These are phyloP conservation scores for Leuctra nigra DNA, from an alignment of 2,888 invertebrate species.

Conservation along the genomic window DNA sequence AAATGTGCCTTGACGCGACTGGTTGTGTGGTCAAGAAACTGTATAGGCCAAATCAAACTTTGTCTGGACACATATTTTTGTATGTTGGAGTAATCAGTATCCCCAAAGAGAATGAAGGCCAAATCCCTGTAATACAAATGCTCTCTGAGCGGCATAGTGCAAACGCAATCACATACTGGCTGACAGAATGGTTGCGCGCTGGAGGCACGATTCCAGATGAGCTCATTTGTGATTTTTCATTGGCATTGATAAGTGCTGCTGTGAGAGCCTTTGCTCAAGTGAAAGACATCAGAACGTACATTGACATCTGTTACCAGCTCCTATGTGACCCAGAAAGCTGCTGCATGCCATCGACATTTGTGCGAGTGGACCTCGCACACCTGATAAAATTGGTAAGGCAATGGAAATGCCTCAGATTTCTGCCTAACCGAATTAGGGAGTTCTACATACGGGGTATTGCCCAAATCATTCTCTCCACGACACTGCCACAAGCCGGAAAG, in stretches of 20 bases:
- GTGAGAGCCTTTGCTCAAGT: slow-evolving; percentile 17
- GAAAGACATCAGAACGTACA: slow-evolving; percentile 12
- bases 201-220: slow-evolving; percentile 19
- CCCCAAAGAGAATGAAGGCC: slow-evolving; percentile 13
- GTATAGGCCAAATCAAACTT: neutral
- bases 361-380: slow-evolving; percentile 24
- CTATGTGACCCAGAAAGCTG: neutral
- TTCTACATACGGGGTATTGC: slow-evolving; percentile 1
- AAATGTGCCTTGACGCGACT: slow-evolving; percentile 23
- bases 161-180: slow-evolving; percentile 23
- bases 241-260: slow-evolving; percentile 20
- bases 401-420: slow-evolving; percentile 19
- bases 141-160: too few relatives aligned
- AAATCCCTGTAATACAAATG: slow-evolving; percentile 22
- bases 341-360: neutral
- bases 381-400: slow-evolving; percentile 19
- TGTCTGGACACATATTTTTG: slow-evolving; percentile 19
- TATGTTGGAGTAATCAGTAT: slow-evolving; percentile 20
- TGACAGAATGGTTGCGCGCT: slow-evolving; percentile 21
- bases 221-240: slow-evolving; percentile 17
- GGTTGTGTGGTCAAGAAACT: slow-evolving; percentile 20
- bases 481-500: neutral
- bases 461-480: neutral
- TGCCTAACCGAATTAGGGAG: neutral
- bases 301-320: slow-evolving; percentile 17